Evolutionary conservation across 2,888 invertebrate species (phyloP).

Genomic region (Baronia brevicornis): DNA sequence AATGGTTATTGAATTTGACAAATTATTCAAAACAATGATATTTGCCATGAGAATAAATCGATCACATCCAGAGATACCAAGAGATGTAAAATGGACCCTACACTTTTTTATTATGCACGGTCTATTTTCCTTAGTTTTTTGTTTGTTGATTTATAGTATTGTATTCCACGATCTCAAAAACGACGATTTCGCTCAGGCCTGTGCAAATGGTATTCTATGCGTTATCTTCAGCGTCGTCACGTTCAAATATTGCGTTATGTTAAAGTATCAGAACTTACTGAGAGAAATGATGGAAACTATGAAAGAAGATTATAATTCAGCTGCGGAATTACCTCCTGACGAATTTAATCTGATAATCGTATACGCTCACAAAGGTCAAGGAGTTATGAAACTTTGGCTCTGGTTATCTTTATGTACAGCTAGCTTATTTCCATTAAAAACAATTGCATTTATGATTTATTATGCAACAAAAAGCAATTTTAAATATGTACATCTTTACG

Average conservation of each 20-base stretch:
- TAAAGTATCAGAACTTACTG: slow-evolving; percentile 24
- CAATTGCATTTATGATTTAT: slow-evolving; percentile 22
- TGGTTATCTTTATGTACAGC: background rate
- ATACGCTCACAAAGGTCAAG: slow-evolving; percentile 25
- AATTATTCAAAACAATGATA: slow-evolving; percentile 19
- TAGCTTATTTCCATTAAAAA: slow-evolving; percentile 23
- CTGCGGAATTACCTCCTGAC: slow-evolving; percentile 15
- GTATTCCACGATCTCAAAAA: slow-evolving; percentile 20
- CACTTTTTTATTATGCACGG: slow-evolving; percentile 19
- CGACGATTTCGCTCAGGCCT: slow-evolving; percentile 19
- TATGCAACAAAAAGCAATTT: slow-evolving; percentile 24
- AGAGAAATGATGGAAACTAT: slow-evolving; percentile 26
- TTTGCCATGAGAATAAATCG: slow-evolving; percentile 17
- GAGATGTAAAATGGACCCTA: slow-evolving; percentile 21
- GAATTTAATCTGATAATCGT: slow-evolving; percentile 26
- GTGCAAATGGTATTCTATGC: slow-evolving; percentile 22
- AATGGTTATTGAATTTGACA: slow-evolving; percentile 23
- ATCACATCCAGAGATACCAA: slow-evolving; percentile 21
- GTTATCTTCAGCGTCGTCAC: slow-evolving; percentile 19
- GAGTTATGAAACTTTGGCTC: slow-evolving; percentile 32
- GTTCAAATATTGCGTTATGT: slow-evolving; percentile 22
- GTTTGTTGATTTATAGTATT: slow-evolving; percentile 19
- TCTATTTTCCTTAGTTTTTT: slow-evolving; percentile 11
- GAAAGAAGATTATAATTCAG: slow-evolving; percentile 29
- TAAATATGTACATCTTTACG: slow-evolving; percentile 26